Percentiles rank a stretch among this genome's conserved stretches.
Evolutionary conservation across 2,888 invertebrate genomes (phyloP).

Genomic region (Cybosia mesomella): DNA sequence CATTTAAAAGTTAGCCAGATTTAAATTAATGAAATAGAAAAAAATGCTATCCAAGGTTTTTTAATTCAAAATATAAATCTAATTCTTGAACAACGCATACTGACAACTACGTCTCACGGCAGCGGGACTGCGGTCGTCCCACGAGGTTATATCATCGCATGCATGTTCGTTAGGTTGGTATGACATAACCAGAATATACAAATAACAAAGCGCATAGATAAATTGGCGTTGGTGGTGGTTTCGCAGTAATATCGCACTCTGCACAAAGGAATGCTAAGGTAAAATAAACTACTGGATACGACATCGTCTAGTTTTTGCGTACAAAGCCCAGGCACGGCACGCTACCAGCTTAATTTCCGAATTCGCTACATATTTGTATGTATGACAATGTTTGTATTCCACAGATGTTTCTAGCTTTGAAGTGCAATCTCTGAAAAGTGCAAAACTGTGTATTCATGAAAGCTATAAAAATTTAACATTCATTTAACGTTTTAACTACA

Average conservation of each 20-base stretch:
- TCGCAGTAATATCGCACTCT: slow-evolving; percentile 16
- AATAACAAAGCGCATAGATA: slow-evolving; percentile 17
- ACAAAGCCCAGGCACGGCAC: slow-evolving; percentile 36
- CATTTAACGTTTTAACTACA: background rate
- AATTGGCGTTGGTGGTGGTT: background rate
- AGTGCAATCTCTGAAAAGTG: slow-evolving; percentile 46
- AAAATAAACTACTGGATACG: slow-evolving; percentile 46
- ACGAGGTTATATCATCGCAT: no score
- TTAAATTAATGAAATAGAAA: no score
- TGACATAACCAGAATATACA: background rate
- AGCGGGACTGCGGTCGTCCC: background rate
- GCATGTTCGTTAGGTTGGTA: background rate
- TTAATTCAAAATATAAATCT: background rate
- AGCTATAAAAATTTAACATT: background rate
- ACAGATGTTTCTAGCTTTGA: slow-evolving; percentile 40
- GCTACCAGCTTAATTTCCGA: slow-evolving; percentile 47
- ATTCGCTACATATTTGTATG: slow-evolving; percentile 50
- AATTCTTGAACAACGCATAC: background rate
- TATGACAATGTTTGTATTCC: slow-evolving; percentile 44
- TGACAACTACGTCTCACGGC: no score
- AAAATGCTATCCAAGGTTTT: no score
- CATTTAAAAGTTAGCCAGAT: no score
- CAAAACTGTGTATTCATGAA: slow-evolving; percentile 25
- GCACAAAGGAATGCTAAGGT: slow-evolving; percentile 41
- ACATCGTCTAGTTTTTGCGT: slow-evolving; percentile 47